Percentiles rank a stretch among this genome's conserved stretches.
These are phyloP conservation scores for Bruchidius siliquastri DNA, from an alignment of 2,888 invertebrate species.

Conservation along the genomic window DNA sequence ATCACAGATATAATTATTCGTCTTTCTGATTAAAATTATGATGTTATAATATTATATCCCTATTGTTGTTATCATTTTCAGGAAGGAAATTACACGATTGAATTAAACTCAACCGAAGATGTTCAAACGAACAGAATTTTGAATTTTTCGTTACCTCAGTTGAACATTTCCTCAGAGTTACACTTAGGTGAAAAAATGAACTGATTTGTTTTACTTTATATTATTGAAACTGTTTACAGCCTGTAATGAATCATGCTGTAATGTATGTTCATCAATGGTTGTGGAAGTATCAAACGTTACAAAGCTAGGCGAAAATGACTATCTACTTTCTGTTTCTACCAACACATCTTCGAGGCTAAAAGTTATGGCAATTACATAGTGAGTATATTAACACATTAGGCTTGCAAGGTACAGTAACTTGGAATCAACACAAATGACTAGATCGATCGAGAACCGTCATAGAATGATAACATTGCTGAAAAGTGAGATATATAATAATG, in stretches of 20 bases:
- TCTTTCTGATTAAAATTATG: no score
- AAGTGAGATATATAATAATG: no score
- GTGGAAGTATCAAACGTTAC: background rate
- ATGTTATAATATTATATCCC: no score
- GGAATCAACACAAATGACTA: no score
- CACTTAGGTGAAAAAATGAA: background rate
- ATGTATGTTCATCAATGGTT: background rate
- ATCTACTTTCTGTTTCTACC: background rate
- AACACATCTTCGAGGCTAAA: background rate
- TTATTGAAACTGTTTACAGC: background rate
- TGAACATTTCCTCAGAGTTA: background rate
- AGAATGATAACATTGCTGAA: no score
- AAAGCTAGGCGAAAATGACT: background rate
- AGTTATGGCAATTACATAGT: background rate
- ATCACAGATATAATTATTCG: no score
- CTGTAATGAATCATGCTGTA: background rate
- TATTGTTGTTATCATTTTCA: background rate
- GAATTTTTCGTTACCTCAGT: background rate
- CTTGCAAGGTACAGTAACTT: no score
- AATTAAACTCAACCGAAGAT: background rate
- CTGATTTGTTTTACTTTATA: background rate
- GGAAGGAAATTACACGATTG: background rate
- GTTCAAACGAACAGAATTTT: background rate
- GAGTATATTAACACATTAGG: background rate
- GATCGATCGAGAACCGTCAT: no score